phyloP scores from a whole-genome alignment of 2,113 vertebrate genomes.

The Sphyrna mokarran region DNA sequence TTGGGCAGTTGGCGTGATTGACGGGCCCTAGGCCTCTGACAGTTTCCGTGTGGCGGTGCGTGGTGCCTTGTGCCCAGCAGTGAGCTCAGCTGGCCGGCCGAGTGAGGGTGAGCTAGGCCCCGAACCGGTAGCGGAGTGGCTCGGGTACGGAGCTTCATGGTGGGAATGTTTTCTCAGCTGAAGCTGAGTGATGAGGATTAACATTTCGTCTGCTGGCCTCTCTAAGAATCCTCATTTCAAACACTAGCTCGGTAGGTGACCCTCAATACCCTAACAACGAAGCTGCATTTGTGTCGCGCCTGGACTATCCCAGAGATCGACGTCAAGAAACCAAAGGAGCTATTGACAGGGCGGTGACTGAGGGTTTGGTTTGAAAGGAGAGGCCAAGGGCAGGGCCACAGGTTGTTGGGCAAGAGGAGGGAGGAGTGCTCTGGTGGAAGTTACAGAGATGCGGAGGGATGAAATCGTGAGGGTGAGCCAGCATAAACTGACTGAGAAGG shows the following conservation, averaged over 20 bases:
- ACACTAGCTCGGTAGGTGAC: background rate
- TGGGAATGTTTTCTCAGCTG: background rate
- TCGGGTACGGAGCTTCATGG: background rate
- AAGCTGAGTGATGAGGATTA: too few relatives aligned
- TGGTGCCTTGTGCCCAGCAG: too few relatives aligned
- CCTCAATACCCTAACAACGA: background rate
- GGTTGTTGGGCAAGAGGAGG: background rate
- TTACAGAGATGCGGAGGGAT: background rate
- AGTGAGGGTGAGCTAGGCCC: background rate
- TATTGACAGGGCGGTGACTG: too few relatives aligned
- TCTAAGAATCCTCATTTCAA: background rate
- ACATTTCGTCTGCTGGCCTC: too few relatives aligned
- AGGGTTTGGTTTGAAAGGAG: background rate
- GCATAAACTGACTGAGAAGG: background rate
- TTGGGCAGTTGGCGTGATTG: background rate
- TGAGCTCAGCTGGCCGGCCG: too few relatives aligned
- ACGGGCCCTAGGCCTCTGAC: background rate
- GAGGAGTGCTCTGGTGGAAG: background rate
- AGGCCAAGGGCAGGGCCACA: background rate
- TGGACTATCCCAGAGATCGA: background rate
- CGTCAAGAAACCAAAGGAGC: background rate
- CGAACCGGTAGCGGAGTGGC: too few relatives aligned
- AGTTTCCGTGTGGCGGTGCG: background rate
- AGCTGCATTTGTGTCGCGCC: background rate
- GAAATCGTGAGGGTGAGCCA: background rate